Base-by-base conservation (phyloP, 2,888 invertebrate species). In the Orthosia gracilis region DNA sequence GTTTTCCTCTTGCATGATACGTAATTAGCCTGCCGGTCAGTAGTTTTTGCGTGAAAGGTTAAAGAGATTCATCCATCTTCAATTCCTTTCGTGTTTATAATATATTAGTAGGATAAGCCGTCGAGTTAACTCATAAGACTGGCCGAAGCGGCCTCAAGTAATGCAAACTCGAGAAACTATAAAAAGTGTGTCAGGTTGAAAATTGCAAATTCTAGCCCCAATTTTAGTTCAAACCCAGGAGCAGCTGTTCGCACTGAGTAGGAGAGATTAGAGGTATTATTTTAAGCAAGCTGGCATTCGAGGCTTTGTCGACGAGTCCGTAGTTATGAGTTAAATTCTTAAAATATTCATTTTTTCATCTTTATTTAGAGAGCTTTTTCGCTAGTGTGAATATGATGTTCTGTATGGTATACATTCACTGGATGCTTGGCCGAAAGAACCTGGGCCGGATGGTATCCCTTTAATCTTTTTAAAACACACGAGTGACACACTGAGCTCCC, bases 261-360 rank as follows among this genome's bases (percentile, higher is more conserved):
- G 80, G 72, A 85, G 78, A 89, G 89, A 91, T 91, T 91, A 91
- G 78, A 85, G 85, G 88, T 87, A 88, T 89, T 91, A 91, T 89
- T 89, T 82, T 80, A 77, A 77, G 75, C 83, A 86, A 88, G 85
- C 88, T 86, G 74, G 78, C 80, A 61, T 57, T 78, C 64, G 68
- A 49, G 76, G 78, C 85, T 80, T 76, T 78, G 78, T 78, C 78
- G 76, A 62, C 61, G 61, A 65, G 57, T 66, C 21, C 57, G 72
- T 75, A 73, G 63, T 77, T 84, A 76, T 72, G 40, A 63, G 73
- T 74, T 65, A 69, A 73, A 74, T 70, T 84, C 69, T 65, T 74
- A 72, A 83, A 79, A 76, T 78, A 58, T 82, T 78, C 71, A 67
- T 5, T 31, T 40, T 40, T 40, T 40, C 40, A 9, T 40, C 7